Percentiles rank a stretch among this genome's conserved stretches.
phyloP scores from a whole-genome alignment of 2,888 invertebrate genomes.

The Leptopterna dolabrata region DNA sequence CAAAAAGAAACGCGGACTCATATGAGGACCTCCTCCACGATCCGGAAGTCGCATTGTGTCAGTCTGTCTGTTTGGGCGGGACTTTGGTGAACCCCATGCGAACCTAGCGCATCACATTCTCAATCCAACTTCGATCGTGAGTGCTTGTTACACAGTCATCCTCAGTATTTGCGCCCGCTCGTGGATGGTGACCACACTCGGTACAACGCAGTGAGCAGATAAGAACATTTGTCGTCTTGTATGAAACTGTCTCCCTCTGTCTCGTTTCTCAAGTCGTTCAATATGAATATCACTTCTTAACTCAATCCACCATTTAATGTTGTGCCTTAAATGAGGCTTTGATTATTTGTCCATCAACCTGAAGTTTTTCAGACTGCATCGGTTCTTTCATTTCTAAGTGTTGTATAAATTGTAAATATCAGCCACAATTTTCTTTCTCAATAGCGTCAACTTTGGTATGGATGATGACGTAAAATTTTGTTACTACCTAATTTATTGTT shows the following conservation, averaged over 20 bases:
- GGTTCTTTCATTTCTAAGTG: background rate
- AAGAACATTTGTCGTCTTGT: background rate
- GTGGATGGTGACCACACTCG: background rate
- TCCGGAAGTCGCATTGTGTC: background rate
- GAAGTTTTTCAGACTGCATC: background rate
- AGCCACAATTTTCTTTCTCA: background rate
- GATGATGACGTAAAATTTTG: background rate
- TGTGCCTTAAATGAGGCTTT: background rate
- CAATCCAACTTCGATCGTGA: background rate
- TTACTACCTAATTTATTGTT: background rate
- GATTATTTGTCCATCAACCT: background rate
- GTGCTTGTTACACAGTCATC: background rate
- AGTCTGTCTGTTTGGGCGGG: background rate
- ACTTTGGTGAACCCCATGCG: background rate
- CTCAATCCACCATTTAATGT: background rate
- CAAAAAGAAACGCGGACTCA: slow-evolving; percentile 91
- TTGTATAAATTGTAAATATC: slow-evolving; percentile 3
- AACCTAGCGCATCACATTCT: background rate
- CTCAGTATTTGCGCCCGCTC: background rate
- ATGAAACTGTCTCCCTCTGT: background rate
- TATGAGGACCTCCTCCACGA: slow-evolving; percentile 69
- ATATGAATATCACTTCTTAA: background rate
- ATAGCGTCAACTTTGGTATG: background rate
- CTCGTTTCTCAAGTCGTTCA: background rate
- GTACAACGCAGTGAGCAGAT: background rate